phyloP scores from a whole-genome alignment of 2,888 invertebrate species.

The Drosophila leonis region DNA sequence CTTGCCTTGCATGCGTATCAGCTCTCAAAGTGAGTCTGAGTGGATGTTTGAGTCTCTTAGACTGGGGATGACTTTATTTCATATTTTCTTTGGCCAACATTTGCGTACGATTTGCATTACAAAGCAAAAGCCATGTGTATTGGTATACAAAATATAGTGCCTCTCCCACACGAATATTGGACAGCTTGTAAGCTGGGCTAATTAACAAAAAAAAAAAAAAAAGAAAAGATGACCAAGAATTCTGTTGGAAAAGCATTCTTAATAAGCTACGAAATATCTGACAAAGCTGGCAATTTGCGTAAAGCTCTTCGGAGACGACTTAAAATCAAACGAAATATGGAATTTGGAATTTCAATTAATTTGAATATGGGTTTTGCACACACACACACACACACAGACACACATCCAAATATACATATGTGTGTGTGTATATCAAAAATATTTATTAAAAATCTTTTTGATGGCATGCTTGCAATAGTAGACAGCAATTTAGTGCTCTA shows the following conservation, averaged over 20 bases:
- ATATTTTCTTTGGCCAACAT: conserved; percentile 75
- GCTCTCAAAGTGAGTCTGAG: conserved; percentile 52
- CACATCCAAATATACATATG: not conserved
- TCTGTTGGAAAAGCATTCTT: conserved; percentile 7
- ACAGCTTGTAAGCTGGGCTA: conserved; percentile 40
- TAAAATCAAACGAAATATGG: conserved; percentile 6
- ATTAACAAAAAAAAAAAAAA: conserved; percentile 39
- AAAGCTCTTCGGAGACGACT: conserved; percentile 19
- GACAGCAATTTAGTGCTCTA: conserved; percentile 38
- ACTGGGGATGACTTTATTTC: conserved; percentile 63
- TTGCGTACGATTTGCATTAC: conserved; percentile 78
- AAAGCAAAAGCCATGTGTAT: conserved; percentile 55
- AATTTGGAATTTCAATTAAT: conserved; percentile 49
- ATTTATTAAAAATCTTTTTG: conserved; percentile 50
- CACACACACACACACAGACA: not conserved
- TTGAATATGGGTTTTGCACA: conserved; percentile 6
- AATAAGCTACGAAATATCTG: conserved; percentile 18
- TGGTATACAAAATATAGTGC: conserved; percentile 47
- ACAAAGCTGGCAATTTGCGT: conserved; percentile 13
- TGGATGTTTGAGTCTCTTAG: conserved; percentile 19
- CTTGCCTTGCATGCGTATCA: conserved; percentile 57
- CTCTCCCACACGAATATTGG: conserved; percentile 36
- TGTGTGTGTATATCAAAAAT: conserved; percentile 23
- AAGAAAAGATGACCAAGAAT: conserved; percentile 8
- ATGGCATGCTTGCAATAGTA: conserved; percentile 26